Base-by-base conservation (phyloP, 2,888 invertebrate species). In the Epinotia brunnichana region DNA sequence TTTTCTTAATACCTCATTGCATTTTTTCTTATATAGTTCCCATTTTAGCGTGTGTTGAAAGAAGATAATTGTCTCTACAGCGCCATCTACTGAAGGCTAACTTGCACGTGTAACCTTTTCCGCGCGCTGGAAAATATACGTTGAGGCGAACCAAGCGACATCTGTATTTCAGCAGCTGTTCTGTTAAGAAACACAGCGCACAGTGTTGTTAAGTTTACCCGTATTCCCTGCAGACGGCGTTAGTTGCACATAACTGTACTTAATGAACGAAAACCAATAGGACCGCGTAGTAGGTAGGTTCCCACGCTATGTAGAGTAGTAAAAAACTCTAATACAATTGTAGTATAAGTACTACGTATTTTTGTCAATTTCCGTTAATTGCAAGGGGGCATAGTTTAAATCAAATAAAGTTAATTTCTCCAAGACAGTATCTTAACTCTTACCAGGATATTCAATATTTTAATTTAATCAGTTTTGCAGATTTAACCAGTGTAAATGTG, bases 91-190 rank as follows among this genome's bases (percentile, higher is more conserved):
- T 24, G 29, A 44, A 44, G 41, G 60, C 19, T 54, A 60, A 24
- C 19, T 44, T 56, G 29, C 13, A 19, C 35, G 44, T 21, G 7
- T 29, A n/a, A 41, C 7, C 19, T 24, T 41, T n/a, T 15, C 41
- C 5, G 10, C 19, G 39, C 19, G 15, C 9, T 10, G 13, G 59
- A 48, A 68, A 59, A 17, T 48, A 0, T 48, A 19, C 39, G 39
- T 24, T 62, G 35, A 57, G 19, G 21, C 21, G 41, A 21, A 66
- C 60, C 24, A 51, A 68, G 72, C 72, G 72, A 72, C 72, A 68
- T 62, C 72, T 72, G 48, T n/a, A 19, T 41, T 72, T 57, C 24
- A 35, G 21, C 11, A 3, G 29, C 21, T 64, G 15, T 41, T 35
- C 61, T 21, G 2, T 3, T 51, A 11, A 13, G 1, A 3, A 53